These are phyloP conservation scores for Neoascia interrupta DNA, from an alignment of 2,888 invertebrate species.

Conservation along the genomic window DNA sequence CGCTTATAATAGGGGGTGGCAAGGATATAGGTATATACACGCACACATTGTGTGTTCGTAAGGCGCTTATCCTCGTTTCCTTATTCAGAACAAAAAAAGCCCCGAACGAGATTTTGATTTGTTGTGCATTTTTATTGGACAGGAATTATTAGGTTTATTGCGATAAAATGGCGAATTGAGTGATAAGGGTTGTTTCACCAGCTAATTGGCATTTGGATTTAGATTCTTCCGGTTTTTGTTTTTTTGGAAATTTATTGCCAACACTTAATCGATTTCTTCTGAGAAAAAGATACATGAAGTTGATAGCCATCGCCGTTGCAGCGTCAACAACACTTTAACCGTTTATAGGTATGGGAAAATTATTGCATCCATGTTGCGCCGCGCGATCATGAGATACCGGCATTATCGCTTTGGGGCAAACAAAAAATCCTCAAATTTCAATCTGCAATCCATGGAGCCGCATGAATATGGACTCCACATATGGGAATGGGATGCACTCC, in stretches of 20 bases:
- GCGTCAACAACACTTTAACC: conserved; percentile 40
- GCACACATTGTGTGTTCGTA: neutral
- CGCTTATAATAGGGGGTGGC: too few species aligned
- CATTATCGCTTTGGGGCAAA: conserved; percentile 39
- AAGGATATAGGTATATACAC: too few species aligned
- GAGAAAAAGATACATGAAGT: conserved; percentile 19
- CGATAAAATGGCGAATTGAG: conserved; percentile 70
- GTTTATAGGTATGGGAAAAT: conserved; percentile 34
- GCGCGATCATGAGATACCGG: conserved; percentile 48
- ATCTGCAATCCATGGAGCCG: conserved; percentile 38
- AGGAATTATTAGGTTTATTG: conserved; percentile 70
- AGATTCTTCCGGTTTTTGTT: conserved; percentile 17
- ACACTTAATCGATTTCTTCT: conserved; percentile 31
- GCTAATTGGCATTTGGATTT: conserved; percentile 58
- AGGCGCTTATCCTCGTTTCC: too few species aligned
- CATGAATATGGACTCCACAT: neutral
- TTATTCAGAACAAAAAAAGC: too few species aligned
- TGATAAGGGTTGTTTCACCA: conserved; percentile 62
- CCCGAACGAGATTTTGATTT: conserved; percentile 61
- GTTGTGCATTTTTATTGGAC: conserved; percentile 70
- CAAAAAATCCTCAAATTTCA: conserved; percentile 65
- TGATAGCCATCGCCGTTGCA: neutral
- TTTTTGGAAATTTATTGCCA: conserved; percentile 7
- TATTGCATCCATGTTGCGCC: conserved; percentile 51
- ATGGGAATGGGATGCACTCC: conserved; percentile 41